phyloP scores from a whole-genome alignment of 2,113 vertebrate genomes.

The Megalops atlanticus region DNA sequence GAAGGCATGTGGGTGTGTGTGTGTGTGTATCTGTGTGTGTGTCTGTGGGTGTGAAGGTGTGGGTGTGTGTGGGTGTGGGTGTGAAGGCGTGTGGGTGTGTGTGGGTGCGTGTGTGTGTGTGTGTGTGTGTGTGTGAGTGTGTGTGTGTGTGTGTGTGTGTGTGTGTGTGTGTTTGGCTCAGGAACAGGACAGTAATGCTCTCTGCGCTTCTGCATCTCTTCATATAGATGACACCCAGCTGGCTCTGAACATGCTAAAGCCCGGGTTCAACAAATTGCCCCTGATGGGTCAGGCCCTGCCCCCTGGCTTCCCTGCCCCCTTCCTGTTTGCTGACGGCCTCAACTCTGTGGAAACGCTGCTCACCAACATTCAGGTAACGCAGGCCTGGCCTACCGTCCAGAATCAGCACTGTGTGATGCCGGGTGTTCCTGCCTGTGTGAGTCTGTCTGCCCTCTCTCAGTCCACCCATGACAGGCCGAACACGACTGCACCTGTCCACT shows the following conservation, averaged over 20 bases:
- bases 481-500: no score
- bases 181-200: background rate
- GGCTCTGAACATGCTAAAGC: constrained; percentile 77
- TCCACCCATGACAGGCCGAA: no score
- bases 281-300: constrained; percentile 78
- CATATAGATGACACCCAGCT: constrained; percentile 75
- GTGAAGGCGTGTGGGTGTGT: no score
- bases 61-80: no score
- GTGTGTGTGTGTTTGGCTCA: background rate
- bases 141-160: background rate
- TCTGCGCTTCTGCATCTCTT: background rate
- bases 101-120: no score
- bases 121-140: no score
- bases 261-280: constrained; percentile 76
- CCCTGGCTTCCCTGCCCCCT: constrained; percentile 85
- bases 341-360: constrained; percentile 93
- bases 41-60: no score
- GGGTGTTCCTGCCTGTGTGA: background rate
- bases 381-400: background rate
- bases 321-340: constrained; percentile 88
- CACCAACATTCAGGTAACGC: constrained; percentile 93
- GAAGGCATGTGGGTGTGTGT: no score
- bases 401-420: no score
- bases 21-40: no score
- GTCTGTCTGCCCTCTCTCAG: no score